Evolutionary conservation across 2,797 vertebrate genomes (phyloP), one percentile per base, ranked within the genome.

Genomic region (Gallinago nigripennis): DNA sequence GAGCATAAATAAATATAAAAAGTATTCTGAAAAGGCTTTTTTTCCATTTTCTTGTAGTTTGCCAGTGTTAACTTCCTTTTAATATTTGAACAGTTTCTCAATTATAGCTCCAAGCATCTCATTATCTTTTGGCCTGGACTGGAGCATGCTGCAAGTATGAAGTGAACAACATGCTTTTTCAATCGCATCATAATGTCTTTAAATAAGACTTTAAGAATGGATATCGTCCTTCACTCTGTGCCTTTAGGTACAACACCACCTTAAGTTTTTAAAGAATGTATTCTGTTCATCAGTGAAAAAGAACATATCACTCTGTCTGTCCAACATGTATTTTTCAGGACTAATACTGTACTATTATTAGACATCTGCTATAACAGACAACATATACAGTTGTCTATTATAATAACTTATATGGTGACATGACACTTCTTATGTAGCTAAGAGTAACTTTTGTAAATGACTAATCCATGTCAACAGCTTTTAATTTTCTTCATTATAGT

Each of bases 71-170:
- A 51, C 23, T 82, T 84, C 58, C 48, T 77, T 86, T 70, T 77
- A 86, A 60, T 63, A 92, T 83, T 66, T 92, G 23, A 77, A 76
- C 56, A 41, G 41, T 88, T 95, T 86, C 63, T 82, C 58, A 82
- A 12, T 79, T 88, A 95, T 24, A 90, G 77, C 90, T 91, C 33
- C 68, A 89, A 41, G 45, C 73, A 48, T 90, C 70, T 96, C 88
- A 88, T 92, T 82, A 91, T 84, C 28, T 82, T 94, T 83, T 86
- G 51, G 30, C 63, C 82, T 86, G 23, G 33, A 82, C 39, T 60
- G 27, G 12, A 91, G 33, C 12, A 84, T 27, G 50, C 39, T 79
- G 35, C 71, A 90, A 78, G 46, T 46, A 78, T 45, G 84, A 91
- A 94, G 63, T 4, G 8, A 94, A 35, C 45, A 87, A 82, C 0